phyloP scores from a whole-genome alignment of 2,113 vertebrate genomes.

The Prochilodus magdalenae region DNA sequence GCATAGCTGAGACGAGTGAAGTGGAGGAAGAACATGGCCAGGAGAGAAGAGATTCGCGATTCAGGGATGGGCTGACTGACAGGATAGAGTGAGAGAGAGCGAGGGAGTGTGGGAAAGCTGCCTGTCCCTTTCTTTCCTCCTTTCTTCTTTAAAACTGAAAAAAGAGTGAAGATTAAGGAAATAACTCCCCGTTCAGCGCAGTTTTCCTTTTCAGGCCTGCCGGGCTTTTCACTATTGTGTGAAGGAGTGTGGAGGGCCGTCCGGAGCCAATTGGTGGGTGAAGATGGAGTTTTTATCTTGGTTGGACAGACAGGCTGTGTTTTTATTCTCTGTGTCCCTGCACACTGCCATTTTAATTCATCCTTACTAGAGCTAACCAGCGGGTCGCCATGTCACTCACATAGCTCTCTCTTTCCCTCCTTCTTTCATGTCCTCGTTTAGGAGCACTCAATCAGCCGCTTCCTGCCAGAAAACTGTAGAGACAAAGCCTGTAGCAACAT shows the following conservation, averaged over 20 bases:
- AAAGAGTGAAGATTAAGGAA: conserved; percentile 56
- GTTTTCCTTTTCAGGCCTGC: conserved; percentile 35
- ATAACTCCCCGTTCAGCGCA: conserved; percentile 47
- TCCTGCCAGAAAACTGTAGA: conserved; percentile 7
- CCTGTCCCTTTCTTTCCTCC: conserved; percentile 29
- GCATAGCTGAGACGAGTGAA: conserved; percentile 21
- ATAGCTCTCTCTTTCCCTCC: conserved; percentile 30
- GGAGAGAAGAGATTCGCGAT: conserved; percentile 55
- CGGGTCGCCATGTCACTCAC: conserved; percentile 47
- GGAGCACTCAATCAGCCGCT: conserved; percentile 41
- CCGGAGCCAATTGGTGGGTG: conserved; percentile 47
- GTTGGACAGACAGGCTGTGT: conserved; percentile 48
- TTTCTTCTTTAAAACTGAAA: conserved; percentile 40
- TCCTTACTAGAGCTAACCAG: conserved; percentile 30
- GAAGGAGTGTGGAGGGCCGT: conserved; percentile 38
- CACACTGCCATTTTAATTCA: conserved; percentile 44
- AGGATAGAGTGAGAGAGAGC: conserved; percentile 29
- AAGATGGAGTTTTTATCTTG: conserved; percentile 54
- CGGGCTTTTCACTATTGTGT: conserved; percentile 42
- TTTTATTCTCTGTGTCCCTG: conserved; percentile 37
- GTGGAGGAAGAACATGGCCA: conserved; percentile 44
- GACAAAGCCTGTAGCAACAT: neutral
- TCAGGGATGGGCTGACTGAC: conserved; percentile 67
- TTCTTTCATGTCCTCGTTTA: conserved; percentile 31
- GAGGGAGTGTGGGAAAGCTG: conserved; percentile 38